phyloP scores from a whole-genome alignment of 2,113 vertebrate genomes.

The Mastomys coucha region DNA sequence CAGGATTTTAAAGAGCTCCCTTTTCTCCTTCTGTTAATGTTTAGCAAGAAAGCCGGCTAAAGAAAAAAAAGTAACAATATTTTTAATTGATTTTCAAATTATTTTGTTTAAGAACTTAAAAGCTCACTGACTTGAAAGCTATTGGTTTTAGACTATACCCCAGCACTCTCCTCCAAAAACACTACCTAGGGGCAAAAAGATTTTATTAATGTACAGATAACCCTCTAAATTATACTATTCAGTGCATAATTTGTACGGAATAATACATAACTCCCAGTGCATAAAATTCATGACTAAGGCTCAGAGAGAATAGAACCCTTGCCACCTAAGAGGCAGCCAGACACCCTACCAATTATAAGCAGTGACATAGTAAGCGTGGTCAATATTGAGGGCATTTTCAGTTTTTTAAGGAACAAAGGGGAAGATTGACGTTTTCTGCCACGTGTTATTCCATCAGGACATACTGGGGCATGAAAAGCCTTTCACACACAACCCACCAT shows the following conservation, averaged over 20 bases:
- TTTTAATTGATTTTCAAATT: background rate
- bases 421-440: conserved; percentile 19
- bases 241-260: background rate
- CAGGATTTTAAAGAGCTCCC: background rate
- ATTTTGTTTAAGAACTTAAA: conserved; percentile 18
- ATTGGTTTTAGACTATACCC: background rate
- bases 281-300: background rate
- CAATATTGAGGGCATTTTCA: background rate
- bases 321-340: background rate
- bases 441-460: conserved; percentile 5
- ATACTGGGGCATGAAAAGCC: background rate
- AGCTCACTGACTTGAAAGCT: background rate
- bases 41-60: background rate
- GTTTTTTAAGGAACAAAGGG: conserved; percentile 62
- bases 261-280: background rate
- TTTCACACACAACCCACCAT: background rate
- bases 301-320: background rate
- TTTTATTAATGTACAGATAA: background rate
- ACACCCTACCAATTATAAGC: background rate
- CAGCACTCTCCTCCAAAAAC: background rate
- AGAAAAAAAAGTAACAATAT: background rate
- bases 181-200: background rate
- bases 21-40: background rate
- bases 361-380: background rate
- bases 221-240: background rate